A percentile compares a stretch with the other conserved stretches of the same genome.
phyloP scores from a whole-genome alignment of 2,888 invertebrate species.

The Meiosimyza decipiens region DNA sequence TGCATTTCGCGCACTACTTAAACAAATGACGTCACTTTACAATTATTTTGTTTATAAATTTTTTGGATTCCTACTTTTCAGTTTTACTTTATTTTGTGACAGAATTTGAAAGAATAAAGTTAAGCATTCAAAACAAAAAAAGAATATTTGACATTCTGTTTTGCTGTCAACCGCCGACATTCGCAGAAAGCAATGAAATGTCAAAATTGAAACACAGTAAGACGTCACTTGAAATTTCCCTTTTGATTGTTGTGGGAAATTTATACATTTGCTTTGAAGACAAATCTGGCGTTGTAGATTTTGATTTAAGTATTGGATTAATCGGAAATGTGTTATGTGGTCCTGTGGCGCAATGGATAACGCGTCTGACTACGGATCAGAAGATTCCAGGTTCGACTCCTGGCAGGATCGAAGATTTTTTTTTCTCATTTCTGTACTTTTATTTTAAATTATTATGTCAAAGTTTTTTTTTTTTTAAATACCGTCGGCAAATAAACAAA shows the following conservation, averaged over 20 bases:
- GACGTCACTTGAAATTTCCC: too few relatives aligned
- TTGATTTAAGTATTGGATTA: too few relatives aligned
- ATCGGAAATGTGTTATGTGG: constrained; percentile 43
- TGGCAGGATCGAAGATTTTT: constrained; percentile 64
- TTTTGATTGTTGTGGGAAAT: too few relatives aligned
- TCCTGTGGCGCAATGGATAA: constrained; percentile 69
- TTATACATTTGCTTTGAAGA: too few relatives aligned
- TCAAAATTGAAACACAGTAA: constrained; percentile 11
- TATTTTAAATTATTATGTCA: too few relatives aligned
- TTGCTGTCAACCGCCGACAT: constrained; percentile 39
- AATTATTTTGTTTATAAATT: constrained; percentile 36
- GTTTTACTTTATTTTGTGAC: constrained; percentile 2
- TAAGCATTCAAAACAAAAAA: constrained; percentile 18
- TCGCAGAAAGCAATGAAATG: constrained; percentile 41
- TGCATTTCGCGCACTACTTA: constrained; percentile 6
- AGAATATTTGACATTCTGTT: constrained; percentile 28
- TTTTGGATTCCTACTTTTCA: not conserved
- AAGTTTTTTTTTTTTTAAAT: too few relatives aligned
- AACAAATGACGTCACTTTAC: constrained; percentile 46
- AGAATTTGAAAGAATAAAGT: constrained; percentile 5
- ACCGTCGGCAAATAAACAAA: too few relatives aligned
- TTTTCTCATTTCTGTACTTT: constrained; percentile 12
- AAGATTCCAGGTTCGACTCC: constrained; percentile 69
- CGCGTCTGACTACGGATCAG: constrained; percentile 69
- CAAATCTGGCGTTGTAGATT: too few relatives aligned